A percentile compares a stretch with the other conserved stretches of the same genome.
Conservation (phyloP, 2,113 vertebrate genomes). For the Pseudolaguvia tuberculata region DNA sequence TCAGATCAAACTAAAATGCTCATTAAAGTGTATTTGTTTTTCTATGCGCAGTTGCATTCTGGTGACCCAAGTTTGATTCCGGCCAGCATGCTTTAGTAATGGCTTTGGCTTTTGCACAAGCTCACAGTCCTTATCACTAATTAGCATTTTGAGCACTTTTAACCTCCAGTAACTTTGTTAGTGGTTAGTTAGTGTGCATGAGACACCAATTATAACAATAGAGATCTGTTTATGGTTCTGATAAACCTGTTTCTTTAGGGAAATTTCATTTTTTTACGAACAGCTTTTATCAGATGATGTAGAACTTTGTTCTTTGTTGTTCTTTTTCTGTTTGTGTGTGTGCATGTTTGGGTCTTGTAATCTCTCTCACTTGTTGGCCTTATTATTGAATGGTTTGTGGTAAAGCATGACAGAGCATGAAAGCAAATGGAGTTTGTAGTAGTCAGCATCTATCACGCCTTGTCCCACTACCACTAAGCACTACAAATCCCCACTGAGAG, state of each 20-base stretch:
- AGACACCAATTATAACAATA: not conserved
- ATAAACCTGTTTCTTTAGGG: not conserved
- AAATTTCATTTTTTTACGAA: not conserved
- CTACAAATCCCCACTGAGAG: constrained; percentile 49
- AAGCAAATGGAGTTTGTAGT: constrained; percentile 49
- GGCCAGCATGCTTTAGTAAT: no score
- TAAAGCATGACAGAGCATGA: constrained; percentile 52
- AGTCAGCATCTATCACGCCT: constrained; percentile 56
- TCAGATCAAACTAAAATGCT: not conserved
- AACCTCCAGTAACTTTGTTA: no score
- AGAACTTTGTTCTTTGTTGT: constrained; percentile 16
- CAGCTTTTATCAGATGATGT: constrained; percentile 12
- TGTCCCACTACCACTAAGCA: constrained; percentile 50
- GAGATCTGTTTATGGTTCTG: not conserved
- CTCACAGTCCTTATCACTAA: no score
- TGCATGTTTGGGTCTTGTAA: constrained; percentile 20
- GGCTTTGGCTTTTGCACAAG: no score
- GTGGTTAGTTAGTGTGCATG: not conserved
- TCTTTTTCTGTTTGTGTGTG: not conserved
- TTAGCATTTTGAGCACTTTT: no score
- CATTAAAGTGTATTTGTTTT: not conserved
- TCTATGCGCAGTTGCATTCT: not conserved
- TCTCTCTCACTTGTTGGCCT: constrained; percentile 52
- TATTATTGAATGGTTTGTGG: constrained; percentile 49
- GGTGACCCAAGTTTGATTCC: no score